A percentile compares a stretch with the other conserved stretches of the same genome.
These are phyloP conservation scores for Epinephelus fuscoguttatus DNA, from an alignment of 2,113 vertebrate genomes.

Conservation along the genomic window DNA sequence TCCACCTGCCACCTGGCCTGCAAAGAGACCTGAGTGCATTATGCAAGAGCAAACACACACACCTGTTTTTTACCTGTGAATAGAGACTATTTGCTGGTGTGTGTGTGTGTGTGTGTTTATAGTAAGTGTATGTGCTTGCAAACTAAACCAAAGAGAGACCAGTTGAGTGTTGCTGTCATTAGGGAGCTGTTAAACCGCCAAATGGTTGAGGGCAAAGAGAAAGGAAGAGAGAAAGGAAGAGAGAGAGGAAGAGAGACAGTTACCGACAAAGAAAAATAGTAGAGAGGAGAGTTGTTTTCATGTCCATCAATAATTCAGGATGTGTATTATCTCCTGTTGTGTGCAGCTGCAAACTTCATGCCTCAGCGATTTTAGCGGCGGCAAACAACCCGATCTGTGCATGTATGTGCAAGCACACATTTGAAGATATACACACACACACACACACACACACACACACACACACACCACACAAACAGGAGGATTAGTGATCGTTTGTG, in stretches of 20 bases:
- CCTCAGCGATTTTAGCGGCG: conserved; percentile 66
- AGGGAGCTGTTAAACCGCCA: conserved; percentile 56
- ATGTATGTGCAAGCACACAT: conserved; percentile 2
- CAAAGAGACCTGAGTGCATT: conserved; percentile 30
- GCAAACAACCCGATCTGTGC: conserved; percentile 34
- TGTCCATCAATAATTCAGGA: conserved; percentile 78
- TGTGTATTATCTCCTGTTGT: conserved; percentile 74
- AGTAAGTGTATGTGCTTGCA: background rate
- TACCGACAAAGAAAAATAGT: conserved; percentile 20
- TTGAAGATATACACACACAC: background rate
- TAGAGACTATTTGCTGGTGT: conserved; percentile 1
- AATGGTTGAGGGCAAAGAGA: conserved; percentile 24
- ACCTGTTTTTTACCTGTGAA: conserved; percentile 4
- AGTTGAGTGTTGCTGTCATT: conserved; percentile 42
- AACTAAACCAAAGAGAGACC: conserved; percentile 37
- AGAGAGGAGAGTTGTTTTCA: conserved; percentile 64
- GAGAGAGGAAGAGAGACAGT: conserved; percentile 6
- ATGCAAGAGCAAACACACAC: conserved; percentile 4
- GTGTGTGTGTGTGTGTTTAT: background rate
- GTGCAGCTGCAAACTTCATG: conserved; percentile 67
- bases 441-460: conserved; percentile 15
- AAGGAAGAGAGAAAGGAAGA: background rate
- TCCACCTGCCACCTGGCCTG: conserved; percentile 53
- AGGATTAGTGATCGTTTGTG: conserved; percentile 52
- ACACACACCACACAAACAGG: conserved; percentile 3